Evolutionary conservation across 2,113 vertebrate genomes (phyloP).

Genomic region (Trachemys scripta): DNA sequence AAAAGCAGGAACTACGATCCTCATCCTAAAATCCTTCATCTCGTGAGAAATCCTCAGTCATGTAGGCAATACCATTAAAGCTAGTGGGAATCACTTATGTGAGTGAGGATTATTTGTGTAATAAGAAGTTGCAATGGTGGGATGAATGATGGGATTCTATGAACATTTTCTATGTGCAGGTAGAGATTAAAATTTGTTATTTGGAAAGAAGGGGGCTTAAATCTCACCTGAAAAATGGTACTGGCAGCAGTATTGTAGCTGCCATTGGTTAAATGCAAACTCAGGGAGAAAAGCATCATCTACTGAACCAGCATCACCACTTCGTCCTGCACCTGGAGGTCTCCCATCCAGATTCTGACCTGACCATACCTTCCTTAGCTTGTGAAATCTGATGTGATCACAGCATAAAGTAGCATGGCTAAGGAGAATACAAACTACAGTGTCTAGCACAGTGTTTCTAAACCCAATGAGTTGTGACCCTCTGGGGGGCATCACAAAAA

Average conservation of each 20-base stretch:
- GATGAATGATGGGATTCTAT: background rate
- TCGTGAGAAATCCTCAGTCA: background rate
- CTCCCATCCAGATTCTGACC: background rate
- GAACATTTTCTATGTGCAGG: background rate
- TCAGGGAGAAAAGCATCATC: background rate
- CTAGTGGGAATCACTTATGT: background rate
- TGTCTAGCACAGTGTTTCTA: background rate
- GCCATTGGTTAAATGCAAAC: background rate
- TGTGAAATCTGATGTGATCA: background rate
- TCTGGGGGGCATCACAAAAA: background rate
- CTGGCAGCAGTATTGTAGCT: background rate
- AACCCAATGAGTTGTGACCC: background rate
- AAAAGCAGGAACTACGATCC: background rate
- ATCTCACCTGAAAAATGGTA: background rate
- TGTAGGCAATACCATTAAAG: background rate
- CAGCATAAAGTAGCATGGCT: background rate
- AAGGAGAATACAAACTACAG: too few relatives aligned
- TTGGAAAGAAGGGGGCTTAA: background rate
- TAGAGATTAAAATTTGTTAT: background rate
- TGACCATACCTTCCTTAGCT: background rate
- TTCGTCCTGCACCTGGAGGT: background rate
- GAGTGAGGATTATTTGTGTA: background rate
- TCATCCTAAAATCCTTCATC: background rate
- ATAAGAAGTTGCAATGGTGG: background rate
- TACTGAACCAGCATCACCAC: rapidly evolving